Conservation (phyloP, 2,888 invertebrate species). For the Campoletis raptor region DNA sequence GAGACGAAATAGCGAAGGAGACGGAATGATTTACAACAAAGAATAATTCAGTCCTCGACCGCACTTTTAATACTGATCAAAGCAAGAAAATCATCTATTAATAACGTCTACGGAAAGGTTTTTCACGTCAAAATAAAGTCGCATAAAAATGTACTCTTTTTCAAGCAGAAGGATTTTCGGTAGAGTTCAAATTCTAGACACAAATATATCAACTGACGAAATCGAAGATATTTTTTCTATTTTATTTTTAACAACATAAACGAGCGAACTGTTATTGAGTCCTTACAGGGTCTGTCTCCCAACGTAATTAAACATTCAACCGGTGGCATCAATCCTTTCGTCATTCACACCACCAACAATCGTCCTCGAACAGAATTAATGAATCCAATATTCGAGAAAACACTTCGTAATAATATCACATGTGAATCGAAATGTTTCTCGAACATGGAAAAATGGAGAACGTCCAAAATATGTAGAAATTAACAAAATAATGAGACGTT, state of each 20-base stretch:
- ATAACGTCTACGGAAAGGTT: background rate
- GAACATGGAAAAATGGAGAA: background rate
- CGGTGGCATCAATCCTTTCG: background rate
- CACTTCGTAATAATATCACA: background rate
- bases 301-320: slow-evolving; percentile 10
- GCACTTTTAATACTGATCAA: slow-evolving; percentile 80
- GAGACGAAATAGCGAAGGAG: slow-evolving; percentile 43
- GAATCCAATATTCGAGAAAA: background rate
- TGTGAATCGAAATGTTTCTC: background rate
- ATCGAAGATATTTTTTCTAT: background rate
- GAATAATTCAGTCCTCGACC: slow-evolving; percentile 60
- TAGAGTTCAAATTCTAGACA: background rate
- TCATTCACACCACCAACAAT: background rate
- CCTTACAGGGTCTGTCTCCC: background rate
- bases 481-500: too few species aligned
- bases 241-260: background rate
- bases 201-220: background rate
- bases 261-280: background rate
- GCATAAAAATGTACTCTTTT: background rate
- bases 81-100: slow-evolving; percentile 73
- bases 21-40: slow-evolving; percentile 56
- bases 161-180: background rate
- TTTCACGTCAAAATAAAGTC: background rate
- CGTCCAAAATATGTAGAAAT: background rate
- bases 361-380: background rate